Evolutionary conservation across 2,888 invertebrate species (phyloP), one percentile per base, ranked within the genome.

Genomic region (Margaritifera margaritifera): DNA sequence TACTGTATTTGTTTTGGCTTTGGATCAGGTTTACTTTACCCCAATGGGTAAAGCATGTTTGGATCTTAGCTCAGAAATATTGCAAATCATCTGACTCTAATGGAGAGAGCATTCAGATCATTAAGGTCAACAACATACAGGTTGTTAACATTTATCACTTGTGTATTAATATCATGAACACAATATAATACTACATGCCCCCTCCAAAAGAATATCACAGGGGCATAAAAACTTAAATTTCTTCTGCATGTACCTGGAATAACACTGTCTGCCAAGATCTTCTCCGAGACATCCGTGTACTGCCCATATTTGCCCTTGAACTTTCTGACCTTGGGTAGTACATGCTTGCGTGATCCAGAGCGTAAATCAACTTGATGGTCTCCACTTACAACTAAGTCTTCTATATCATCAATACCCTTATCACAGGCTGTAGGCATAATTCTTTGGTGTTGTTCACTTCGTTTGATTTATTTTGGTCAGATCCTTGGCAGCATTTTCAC

Each of bases 181-280:
- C 19, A 19, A n/a, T 58, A 22, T 19, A n/a, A 61, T 4, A 27
- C 22, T n/a, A 22, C 20, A 22, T 42, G n/a, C 15, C 27, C 19
- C 31, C n/a, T n/a, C 20, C 19, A 60, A 60, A 27, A 55, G 42
- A 15, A 25, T 51, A 60, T 5, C 18, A 59, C 22, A 6, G 55
- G 22, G 31, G 25, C 42, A 62, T n/a, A 6, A 56, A 65, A 51
- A 6, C 25, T 52, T n/a, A 31, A n/a, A 52, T n/a, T 24, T 42
- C n/a, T 11, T 31, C 22, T 24, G 57, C n/a, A 60, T 27, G 54
- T 94, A 24, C 96, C 95, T 86, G 84, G 83, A 42, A 86, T 83
- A 62, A 82, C 74, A 75, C 86, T 86, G 62, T 86, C 86, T 63
- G 80, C 79, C 57, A 75, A 67, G 6, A 79, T 68, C 42, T 42